Base-by-base conservation (phyloP, 1,140 invertebrate species). In the Colletes latitarsis region DNA sequence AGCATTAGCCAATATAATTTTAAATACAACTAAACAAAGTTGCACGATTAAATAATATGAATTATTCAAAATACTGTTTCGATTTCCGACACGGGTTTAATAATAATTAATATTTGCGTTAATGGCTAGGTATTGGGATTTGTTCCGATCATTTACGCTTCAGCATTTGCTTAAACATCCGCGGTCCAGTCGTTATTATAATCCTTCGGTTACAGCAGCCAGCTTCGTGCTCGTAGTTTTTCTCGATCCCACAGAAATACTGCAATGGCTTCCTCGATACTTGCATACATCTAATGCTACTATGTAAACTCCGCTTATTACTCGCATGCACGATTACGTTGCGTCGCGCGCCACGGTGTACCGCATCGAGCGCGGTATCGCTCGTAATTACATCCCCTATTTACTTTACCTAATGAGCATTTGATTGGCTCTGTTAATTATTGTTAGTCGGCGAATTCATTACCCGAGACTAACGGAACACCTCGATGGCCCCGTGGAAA, bases 401-500 rank as follows among this genome's bases (percentile, higher is more conserved):
- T 86, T 83, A 81, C 67, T 83, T 62, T 77, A 63, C 49, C 66
- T 83, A 87, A 87, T 83, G 85, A 81, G 57, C 82, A 74, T 71
- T 86, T 81, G 84, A 87, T 87, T 72, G 70, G 64, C 60, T 63
- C 57, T 63, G 69, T 83, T 87, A 86, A 87, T 87, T 87, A 87
- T 87, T 78, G 73, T 81, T 78, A 78, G 62, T 39, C 41, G 67
- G 57, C 72, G 30, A 60, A 69, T 60, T 86, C 73, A 70, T 83
- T 77, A 82, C 43, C 52, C 5, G 10, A 55, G 49, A 80, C 19
- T 86, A 86, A 85, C 77, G 81, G 85, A 62, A 83, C 70, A 49
- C 39, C 30, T 66, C 63, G 57, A 62, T 67, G 63, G 68, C n/a
- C 64, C 19, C 70, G 58, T 39, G 66, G 58, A 69, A 63, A 41